Base-by-base conservation (phyloP, 2,113 vertebrate species). In the Epinephelus fuscoguttatus region DNA sequence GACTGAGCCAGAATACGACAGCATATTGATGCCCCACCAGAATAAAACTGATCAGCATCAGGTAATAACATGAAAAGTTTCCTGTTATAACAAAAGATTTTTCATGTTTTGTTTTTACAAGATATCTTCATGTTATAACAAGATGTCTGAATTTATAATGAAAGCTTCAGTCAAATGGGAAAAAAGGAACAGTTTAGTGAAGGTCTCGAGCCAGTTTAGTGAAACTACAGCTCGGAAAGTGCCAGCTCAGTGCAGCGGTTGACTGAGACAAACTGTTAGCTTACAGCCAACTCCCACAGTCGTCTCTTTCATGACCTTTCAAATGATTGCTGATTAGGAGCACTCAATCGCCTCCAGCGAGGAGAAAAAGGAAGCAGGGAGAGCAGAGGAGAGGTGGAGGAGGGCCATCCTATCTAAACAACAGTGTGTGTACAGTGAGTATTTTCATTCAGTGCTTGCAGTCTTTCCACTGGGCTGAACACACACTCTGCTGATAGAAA, bases 251-350 rank as follows among this genome's bases (percentile, higher is more conserved):
- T 78, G 50, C 74, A 75, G 30, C 40, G 33, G 52, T 69, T 85
- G 79, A 88, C 84, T 52, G 78, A 85, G 82, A 85, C 75, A 87
- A 85, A 84, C 79, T 80, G 84, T 85, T 77, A 81, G 85, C 79
- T 82, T 63, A 21, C 57, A 84, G 76, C 84, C 79, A 2, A 47
- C 82, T 88, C 78, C 78, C 80, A 63, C 74, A 84, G 69, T 79
- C 78, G 18, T 75, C 71, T 88, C 78, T 11, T 74, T 85, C 87
- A 68, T 79, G 90, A 92, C 92, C 90, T 93, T 90, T 78, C 89
- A 77, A 87, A 91, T 88, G 86, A 91, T 92, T 83, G 86, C 84
- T 91, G 89, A 93, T 93, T 91, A 92, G 73, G 69, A 90, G 86
- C 78, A 87, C 80, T 86, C 75, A 81, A 74, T 78, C 30, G 49